These are phyloP conservation scores for Oikopleura albicans DNA, from an alignment of 23 tunicate genomes.

Conservation along the genomic window DNA sequence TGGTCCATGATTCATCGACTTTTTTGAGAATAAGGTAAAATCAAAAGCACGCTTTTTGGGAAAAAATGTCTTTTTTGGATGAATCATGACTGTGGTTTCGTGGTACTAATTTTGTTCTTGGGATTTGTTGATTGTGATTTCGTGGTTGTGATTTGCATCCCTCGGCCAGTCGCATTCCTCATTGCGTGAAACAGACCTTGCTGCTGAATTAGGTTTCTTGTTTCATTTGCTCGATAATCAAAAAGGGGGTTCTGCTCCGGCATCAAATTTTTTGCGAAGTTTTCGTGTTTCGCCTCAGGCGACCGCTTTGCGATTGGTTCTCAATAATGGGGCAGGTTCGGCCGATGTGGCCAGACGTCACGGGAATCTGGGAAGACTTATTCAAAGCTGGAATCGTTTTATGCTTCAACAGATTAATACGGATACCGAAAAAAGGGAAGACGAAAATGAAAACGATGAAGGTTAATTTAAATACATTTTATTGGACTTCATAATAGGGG, in stretches of 20 bases:
- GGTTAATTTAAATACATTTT: background rate
- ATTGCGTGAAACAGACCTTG: conserved; percentile 53
- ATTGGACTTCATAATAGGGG: no score
- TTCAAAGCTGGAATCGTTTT: conserved; percentile 83
- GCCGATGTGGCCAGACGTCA: conserved; percentile 48
- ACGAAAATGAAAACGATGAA: background rate
- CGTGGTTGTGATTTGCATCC: no score
- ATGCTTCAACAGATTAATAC: conserved; percentile 72
- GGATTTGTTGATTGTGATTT: no score
- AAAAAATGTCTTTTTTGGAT: no score
- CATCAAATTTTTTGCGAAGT: conserved; percentile 78
- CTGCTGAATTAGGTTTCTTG: conserved; percentile 83
- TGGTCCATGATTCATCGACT: no score
- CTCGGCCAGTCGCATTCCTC: background rate
- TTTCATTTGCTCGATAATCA: conserved; percentile 71
- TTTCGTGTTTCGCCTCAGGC: conserved; percentile 90
- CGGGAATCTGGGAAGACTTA: conserved; percentile 47
- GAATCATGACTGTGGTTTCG: no score
- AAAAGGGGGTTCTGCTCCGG: conserved; percentile 18
- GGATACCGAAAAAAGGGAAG: conserved; percentile 13
- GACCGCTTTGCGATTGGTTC: conserved; percentile 64
- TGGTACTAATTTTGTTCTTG: no score
- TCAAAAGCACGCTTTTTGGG: no score
- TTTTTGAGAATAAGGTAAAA: no score
- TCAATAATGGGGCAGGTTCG: conserved; percentile 37